These are phyloP conservation scores for Litocranius walleri DNA, from an alignment of 2,113 vertebrate species.

Conservation along the genomic window DNA sequence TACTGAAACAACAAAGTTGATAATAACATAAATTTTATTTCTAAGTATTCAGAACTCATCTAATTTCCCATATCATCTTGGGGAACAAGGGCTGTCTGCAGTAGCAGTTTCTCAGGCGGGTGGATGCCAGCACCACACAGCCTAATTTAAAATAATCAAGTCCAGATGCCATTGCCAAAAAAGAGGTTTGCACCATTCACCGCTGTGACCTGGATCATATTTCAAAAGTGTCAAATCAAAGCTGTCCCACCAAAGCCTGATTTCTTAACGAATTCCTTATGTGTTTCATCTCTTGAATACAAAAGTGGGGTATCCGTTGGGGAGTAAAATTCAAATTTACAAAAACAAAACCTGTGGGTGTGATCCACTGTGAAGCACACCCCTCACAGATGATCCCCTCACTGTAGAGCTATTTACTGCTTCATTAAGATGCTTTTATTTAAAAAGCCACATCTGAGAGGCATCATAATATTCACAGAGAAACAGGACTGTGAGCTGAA, in stretches of 20 bases:
- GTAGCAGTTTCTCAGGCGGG: conserved; percentile 31
- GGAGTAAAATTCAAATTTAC: neutral
- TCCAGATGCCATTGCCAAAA: conserved; percentile 79
- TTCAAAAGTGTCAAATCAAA: conserved; percentile 80
- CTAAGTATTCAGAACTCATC: neutral
- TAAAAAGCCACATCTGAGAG: neutral
- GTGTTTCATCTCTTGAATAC: conserved; percentile 51
- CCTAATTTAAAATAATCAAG: conserved; percentile 77
- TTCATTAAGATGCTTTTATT: neutral
- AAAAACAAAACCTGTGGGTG: neutral
- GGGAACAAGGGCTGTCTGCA: neutral
- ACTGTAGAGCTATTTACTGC: neutral
- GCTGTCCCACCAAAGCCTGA: conserved; percentile 67
- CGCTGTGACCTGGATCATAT: conserved; percentile 72
- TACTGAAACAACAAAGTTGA: neutral
- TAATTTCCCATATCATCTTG: neutral
- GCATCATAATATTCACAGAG: neutral
- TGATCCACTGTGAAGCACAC: neutral
- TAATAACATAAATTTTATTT: neutral
- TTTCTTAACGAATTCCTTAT: conserved; percentile 76
- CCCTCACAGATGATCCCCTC: neutral
- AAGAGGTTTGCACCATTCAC: conserved; percentile 68
- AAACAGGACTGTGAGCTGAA: neutral
- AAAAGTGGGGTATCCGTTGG: neutral
- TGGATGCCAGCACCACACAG: conserved; percentile 64